Percentiles rank a stretch among this genome's conserved stretches.
phyloP scores from a whole-genome alignment of 2,888 invertebrate species.

The Caenorhabditis sp. region DNA sequence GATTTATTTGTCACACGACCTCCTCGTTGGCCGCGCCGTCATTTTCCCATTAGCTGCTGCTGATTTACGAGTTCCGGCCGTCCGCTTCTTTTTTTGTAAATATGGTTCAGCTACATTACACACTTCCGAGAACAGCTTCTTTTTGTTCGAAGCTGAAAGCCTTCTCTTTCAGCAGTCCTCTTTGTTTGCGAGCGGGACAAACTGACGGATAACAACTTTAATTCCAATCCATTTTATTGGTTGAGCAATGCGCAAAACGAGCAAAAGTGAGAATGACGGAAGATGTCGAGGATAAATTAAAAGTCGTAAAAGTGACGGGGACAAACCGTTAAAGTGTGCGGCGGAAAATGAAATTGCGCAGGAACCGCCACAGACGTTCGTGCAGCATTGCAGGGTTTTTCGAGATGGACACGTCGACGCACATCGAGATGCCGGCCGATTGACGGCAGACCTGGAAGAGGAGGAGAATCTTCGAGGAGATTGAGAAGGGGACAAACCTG shows the following conservation, averaged over 20 bases:
- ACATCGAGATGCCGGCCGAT: constrained; percentile 53
- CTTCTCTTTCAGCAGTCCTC: background rate
- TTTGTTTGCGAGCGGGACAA: background rate
- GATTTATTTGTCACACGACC: constrained; percentile 1
- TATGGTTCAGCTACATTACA: constrained; percentile 8
- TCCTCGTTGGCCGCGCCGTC: background rate
- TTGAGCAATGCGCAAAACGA: background rate
- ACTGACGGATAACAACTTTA: background rate
- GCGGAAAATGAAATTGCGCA: constrained; percentile 59
- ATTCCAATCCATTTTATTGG: constrained; percentile 23
- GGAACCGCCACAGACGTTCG: constrained; percentile 56
- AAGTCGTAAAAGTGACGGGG: constrained; percentile 40
- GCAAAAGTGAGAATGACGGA: constrained; percentile 20
- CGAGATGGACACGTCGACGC: constrained; percentile 57
- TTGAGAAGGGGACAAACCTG: too few species aligned
- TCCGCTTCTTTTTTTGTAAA: constrained; percentile 3
- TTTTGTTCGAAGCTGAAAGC: background rate
- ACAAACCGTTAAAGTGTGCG: constrained; percentile 18
- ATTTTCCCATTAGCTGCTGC: constrained; percentile 22
- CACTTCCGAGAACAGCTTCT: too few species aligned
- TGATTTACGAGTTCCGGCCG: constrained; percentile 42
- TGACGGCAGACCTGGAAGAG: constrained; percentile 59
- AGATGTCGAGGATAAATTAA: constrained; percentile 28
- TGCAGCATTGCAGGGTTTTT: constrained; percentile 56
- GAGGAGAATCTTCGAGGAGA: background rate